phyloP scores from a whole-genome alignment of 1,140 invertebrate genomes.

The Camponotus pennsylvanicus region DNA sequence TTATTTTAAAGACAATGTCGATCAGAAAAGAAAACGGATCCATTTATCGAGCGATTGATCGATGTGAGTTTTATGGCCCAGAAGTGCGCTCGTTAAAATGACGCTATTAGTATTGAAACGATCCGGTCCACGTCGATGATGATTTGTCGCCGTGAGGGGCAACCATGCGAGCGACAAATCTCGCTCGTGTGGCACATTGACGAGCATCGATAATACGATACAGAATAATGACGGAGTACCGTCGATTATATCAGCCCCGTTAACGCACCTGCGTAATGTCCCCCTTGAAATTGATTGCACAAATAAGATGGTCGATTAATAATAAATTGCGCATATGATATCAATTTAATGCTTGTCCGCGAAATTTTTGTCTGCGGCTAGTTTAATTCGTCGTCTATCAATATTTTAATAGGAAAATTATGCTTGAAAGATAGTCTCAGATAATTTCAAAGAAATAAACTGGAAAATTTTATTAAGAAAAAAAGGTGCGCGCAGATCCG shows the following conservation, averaged over 20 bases:
- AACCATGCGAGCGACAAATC: constrained; percentile 77
- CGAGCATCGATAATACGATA: constrained; percentile 70
- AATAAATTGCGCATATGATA: constrained; percentile 51
- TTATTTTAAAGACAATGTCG: background rate
- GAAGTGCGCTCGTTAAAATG: constrained; percentile 41
- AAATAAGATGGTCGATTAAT: constrained; percentile 64
- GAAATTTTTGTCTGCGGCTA: background rate
- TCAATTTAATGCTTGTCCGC: constrained; percentile 40
- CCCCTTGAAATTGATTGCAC: constrained; percentile 52
- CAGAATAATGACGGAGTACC: constrained; percentile 67
- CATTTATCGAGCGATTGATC: constrained; percentile 24
- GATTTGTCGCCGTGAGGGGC: constrained; percentile 74
- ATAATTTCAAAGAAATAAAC: constrained; percentile 25
- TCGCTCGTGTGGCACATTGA: constrained; percentile 70
- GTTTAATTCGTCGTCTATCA: background rate
- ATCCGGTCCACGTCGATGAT: constrained; percentile 47
- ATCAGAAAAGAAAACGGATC: background rate
- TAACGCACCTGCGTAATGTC: constrained; percentile 63
- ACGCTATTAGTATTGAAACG: constrained; percentile 52
- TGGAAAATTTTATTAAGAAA: background rate
- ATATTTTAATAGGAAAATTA: constrained; percentile 19
- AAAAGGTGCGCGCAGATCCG: background rate
- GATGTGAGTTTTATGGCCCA: constrained; percentile 38
- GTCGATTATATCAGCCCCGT: constrained; percentile 69
- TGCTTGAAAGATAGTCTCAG: constrained; percentile 11